phyloP scores from a whole-genome alignment of 1,140 invertebrate genomes.

The Ptiloglossa arizonensis region DNA sequence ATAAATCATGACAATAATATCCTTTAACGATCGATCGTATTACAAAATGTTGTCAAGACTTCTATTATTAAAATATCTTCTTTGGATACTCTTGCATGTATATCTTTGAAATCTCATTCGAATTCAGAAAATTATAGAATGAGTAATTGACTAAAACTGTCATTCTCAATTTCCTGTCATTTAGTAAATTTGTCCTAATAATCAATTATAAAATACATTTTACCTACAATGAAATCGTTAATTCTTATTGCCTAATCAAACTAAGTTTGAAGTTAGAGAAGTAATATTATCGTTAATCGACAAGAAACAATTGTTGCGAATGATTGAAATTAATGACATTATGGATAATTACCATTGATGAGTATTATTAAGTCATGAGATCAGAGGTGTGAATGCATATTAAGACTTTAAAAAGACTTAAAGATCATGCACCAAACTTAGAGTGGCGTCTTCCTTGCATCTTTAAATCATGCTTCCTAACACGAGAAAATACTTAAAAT shows the following conservation, averaged over 20 bases:
- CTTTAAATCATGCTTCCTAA: conserved; percentile 12
- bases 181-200: not conserved
- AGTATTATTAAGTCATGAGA: conserved; percentile 50
- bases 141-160: not conserved
- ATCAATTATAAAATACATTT: conserved; percentile 1
- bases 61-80: conserved; percentile 57
- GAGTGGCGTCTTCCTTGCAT: conserved; percentile 17
- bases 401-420: conserved; percentile 38
- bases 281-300: not conserved
- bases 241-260: not conserved
- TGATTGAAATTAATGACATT: conserved; percentile 31
- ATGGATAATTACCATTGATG: conserved; percentile 24
- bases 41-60: conserved; percentile 16
- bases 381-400: conserved; percentile 42
- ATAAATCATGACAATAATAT: conserved; percentile 8
- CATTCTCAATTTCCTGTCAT: not conserved
- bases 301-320: not conserved
- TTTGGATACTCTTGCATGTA: conserved; percentile 33
- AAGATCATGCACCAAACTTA: conserved; percentile 42
- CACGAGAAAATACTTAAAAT: conserved; percentile 13
- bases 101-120: conserved; percentile 9
- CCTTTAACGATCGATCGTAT: conserved; percentile 1
- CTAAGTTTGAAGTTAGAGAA: conserved; percentile 4
- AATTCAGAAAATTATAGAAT: conserved; percentile 6
- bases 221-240: not conserved